A percentile compares a stretch with the other conserved stretches of the same genome.
phyloP scores from a whole-genome alignment of 2,888 invertebrate species.

The Agrilus cyanescens region DNA sequence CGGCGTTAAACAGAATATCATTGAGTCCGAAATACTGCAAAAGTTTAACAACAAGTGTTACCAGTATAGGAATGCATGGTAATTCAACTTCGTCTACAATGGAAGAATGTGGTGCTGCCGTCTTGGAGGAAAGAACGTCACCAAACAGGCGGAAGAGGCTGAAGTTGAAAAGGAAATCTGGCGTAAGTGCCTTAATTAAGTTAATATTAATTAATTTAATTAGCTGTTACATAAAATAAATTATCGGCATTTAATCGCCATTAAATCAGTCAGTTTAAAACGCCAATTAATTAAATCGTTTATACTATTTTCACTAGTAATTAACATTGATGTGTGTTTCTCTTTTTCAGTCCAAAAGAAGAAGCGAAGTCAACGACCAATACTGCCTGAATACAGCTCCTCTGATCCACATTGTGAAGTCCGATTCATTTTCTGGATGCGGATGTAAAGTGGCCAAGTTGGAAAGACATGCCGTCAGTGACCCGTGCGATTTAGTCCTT shows the following conservation, averaged over 20 bases:
- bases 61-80: slow-evolving; percentile 27
- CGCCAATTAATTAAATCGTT: too few relatives aligned
- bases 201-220: slow-evolving; percentile 5
- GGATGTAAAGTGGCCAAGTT: slow-evolving; percentile 45
- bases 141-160: slow-evolving; percentile 29
- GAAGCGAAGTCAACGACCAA: slow-evolving; percentile 4
- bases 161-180: slow-evolving; percentile 23
- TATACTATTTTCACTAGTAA: too few relatives aligned
- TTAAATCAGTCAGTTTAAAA: too few relatives aligned
- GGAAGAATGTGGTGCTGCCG: slow-evolving; percentile 37
- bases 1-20: slow-evolving; percentile 65
- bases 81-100: slow-evolving; percentile 44
- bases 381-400: slow-evolving; percentile 4
- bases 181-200: slow-evolving; percentile 22
- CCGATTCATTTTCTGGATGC: slow-evolving; percentile 59
- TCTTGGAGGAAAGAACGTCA: slow-evolving; percentile 34
- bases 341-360: slow-evolving; percentile 9
- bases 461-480: slow-evolving; percentile 48
- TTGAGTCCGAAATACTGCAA: slow-evolving; percentile 30
- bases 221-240: not conserved
- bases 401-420: slow-evolving; percentile 46
- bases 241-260: too few relatives aligned
- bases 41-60: slow-evolving; percentile 23
- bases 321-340: slow-evolving; percentile 1
- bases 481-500: slow-evolving; percentile 31